A percentile compares a stretch with the other conserved stretches of the same genome.
phyloP scores from a whole-genome alignment of 2,797 vertebrate species.

The Chiloscyllium punctatum region DNA sequence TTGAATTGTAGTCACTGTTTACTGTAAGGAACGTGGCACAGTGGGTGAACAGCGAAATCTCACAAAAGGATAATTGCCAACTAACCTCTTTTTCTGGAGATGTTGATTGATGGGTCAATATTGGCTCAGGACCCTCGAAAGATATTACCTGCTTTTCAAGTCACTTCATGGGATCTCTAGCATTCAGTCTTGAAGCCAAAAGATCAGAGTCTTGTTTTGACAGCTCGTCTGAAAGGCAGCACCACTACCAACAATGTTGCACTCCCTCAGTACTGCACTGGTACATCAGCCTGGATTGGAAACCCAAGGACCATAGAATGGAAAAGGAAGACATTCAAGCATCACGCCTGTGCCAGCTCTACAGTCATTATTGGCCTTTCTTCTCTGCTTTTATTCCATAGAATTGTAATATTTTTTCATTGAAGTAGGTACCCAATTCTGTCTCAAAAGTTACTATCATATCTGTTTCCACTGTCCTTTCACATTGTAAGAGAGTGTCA shows the following conservation, averaged over 20 bases:
- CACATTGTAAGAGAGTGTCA: too few species aligned
- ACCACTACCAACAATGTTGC: background rate
- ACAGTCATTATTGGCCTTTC: too few species aligned
- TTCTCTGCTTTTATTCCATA: background rate
- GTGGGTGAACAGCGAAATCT: too few species aligned
- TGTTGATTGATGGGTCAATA: background rate
- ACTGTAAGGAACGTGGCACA: too few species aligned
- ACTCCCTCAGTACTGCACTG: background rate
- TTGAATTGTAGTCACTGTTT: too few species aligned
- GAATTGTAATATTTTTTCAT: background rate
- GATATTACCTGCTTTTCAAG: background rate
- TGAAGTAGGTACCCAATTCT: background rate
- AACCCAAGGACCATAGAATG: too few species aligned
- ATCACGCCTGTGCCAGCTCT: too few species aligned
- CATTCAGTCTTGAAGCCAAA: background rate
- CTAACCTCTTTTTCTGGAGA: too few species aligned
- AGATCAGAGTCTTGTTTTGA: background rate
- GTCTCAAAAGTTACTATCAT: background rate
- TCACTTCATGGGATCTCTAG: background rate
- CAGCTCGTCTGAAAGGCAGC: background rate
- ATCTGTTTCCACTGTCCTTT: background rate
- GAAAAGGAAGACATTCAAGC: too few species aligned
- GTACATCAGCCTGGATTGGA: background rate
- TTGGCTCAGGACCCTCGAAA: background rate
- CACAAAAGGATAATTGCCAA: too few species aligned